Evolutionary conservation across 2,888 invertebrate genomes (phyloP), one percentile per base, ranked within the genome.

Genomic region (Colostygia pectinataria): DNA sequence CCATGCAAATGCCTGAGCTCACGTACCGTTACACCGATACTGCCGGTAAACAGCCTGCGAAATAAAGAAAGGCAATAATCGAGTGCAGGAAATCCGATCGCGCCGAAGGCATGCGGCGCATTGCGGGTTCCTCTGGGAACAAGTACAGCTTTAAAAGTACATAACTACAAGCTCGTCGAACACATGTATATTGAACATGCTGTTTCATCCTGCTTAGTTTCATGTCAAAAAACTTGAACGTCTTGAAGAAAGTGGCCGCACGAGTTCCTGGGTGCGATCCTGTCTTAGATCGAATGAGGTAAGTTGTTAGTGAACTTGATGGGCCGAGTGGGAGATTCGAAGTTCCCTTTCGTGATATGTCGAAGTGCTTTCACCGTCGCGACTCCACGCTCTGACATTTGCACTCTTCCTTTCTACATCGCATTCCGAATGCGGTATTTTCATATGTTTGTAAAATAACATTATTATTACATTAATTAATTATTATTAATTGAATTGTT

Each of bases 351-450:
- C 85, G 78, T 77, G 80, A 80, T 84, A 78, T 80, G 74, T 79
- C 77, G 60, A 74, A 68, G 64, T 76, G 84, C 86, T 88, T 88
- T 88, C 88, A 77, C 88, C 78, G 77, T 80, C 81, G 82, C 78
- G 74, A 72, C 80, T 79, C 67, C 74, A 74, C 68, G 77, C 79
- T 78, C 79, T 80, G 82, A 80, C 83, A 83, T 74, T 76, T 79
- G 74, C 79, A 89, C 88, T 90, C 85, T 90, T 89, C 88, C 88
- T 90, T 90, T 90, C 88, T 80, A 82, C 74, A 64, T 77, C 74
- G 77, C 66, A 67, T 68, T 71, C 67, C 65, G 66, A 32, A 60
- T 68, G 67, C 61, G 60, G 61, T 64, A 53, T 50, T 57, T 54
- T 38, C 52, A 48, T 55, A 8, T 36, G 18, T 36, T 27, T 23